A percentile compares a stretch with the other conserved stretches of the same genome.
These are phyloP conservation scores for Zosterops japonicus DNA, from an alignment of 2,113 vertebrate species.

Conservation along the genomic window DNA sequence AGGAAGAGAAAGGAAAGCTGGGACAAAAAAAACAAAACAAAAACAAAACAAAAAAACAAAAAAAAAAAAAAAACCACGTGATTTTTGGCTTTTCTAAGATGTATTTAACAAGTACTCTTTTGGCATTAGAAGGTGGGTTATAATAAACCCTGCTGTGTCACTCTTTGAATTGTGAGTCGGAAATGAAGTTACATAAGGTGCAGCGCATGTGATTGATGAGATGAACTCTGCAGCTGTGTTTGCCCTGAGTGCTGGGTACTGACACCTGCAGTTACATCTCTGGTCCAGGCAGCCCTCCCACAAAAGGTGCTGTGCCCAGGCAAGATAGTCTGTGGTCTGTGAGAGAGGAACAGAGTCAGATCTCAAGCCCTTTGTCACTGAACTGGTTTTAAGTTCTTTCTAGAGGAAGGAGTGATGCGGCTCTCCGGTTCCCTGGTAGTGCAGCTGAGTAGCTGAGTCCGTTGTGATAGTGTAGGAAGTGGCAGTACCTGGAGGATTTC, in stretches of 20 bases:
- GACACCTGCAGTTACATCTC: background rate
- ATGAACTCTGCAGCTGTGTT: background rate
- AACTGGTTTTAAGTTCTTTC: background rate
- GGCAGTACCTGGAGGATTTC: background rate
- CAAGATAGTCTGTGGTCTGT: accelerated
- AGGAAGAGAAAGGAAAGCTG: background rate
- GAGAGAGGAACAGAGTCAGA: background rate
- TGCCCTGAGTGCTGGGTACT: background rate
- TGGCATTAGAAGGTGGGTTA: background rate
- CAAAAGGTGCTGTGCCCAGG: accelerated
- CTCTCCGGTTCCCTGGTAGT: background rate
- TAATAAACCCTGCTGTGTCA: background rate
- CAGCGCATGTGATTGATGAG: background rate
- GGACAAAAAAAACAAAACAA: background rate
- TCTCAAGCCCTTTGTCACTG: background rate
- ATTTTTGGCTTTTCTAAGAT: background rate
- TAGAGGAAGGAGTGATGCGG: background rate
- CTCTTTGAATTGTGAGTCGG: background rate
- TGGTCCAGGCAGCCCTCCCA: background rate
- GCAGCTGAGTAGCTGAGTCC: background rate
- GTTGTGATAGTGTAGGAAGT: background rate
- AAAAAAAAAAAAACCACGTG: background rate
- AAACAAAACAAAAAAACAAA: no score
- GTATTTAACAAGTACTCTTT: background rate
- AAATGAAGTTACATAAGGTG: background rate